Evolutionary conservation across 2,797 vertebrate genomes (phyloP).

Genomic region (Oophaga sylvatica): DNA sequence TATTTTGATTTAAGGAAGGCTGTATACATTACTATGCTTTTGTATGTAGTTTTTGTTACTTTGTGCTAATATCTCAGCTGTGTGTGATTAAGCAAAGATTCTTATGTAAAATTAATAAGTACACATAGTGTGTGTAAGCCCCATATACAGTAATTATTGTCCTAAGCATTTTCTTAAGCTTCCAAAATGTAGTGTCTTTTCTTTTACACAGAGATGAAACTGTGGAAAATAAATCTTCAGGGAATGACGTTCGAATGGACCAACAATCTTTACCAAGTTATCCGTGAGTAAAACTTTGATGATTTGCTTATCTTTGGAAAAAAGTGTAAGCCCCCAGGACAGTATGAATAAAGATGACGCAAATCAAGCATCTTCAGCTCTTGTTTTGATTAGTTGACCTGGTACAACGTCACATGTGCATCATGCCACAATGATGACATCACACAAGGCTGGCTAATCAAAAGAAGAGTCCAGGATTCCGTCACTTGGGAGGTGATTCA

Average conservation of each 20-base stretch:
- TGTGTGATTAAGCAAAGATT: neutral
- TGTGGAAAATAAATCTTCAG: neutral
- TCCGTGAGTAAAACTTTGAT: neutral
- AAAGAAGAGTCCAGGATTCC: no score
- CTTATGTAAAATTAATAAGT: neutral
- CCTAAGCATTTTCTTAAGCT: neutral
- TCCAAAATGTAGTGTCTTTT: neutral
- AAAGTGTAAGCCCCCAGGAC: neutral
- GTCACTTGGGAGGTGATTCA: no score
- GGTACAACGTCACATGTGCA: no score
- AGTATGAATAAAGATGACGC: neutral
- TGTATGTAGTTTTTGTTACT: neutral
- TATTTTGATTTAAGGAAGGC: neutral
- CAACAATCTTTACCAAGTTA: neutral
- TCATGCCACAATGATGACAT: no score
- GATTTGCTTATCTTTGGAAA: neutral
- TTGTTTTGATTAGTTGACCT: no score
- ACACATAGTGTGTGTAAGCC: neutral
- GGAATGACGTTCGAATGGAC: constrained; percentile 1
- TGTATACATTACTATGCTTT: neutral
- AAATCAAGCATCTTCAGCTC: no score
- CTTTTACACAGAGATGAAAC: neutral
- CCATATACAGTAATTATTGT: neutral
- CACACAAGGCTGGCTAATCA: no score
- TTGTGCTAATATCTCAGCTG: neutral